Evolutionary conservation across 2,797 vertebrate species (phyloP), one percentile per base, ranked within the genome.

Genomic region (Eleutherodactylus coqui): DNA sequence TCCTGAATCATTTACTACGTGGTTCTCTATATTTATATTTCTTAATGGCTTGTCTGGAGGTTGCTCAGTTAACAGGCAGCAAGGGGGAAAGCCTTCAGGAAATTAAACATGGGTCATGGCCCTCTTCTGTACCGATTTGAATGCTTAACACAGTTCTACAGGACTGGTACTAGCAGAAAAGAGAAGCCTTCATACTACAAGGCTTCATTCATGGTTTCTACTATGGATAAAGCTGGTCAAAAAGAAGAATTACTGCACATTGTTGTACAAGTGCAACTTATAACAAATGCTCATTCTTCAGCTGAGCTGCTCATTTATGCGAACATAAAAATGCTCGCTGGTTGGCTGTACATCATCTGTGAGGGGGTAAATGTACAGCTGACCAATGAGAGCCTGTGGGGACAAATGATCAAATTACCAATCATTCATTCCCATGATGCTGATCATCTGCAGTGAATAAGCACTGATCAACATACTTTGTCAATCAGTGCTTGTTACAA

Each of bases 1-100:
- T n/a, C 13, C 34, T 4, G 51, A 67, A 87, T 87, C 86, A 87
- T 64, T 86, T 75, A 87, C 43, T 64, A 43, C 79, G 9, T 51
- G 32, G 80, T 84, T 64, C 86, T 67, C 24, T 79, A 41, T 80
- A 84, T 80, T 84, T 87, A 87, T 87, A 49, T 79, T 43, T 80
- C 76, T 47, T 79, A 77, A 78, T 82, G 27, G 75, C 73, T 60
- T 73, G 73, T 60, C 75, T 87, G 41, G 51, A 51, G 64, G 75
- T 32, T 73, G 45, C 34, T 69, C 75, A 41, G 43, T 49, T 79
- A 84, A 80, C n/a, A 67, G 43, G 45, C 45, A 17, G 67, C 3
- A 19, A 75, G 24, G 32, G 64, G 43, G n/a, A 17, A 51, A 60
- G 72, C 45, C 79, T 67, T 29, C 43, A 82, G 58, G 36, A 70